Evolutionary conservation across 2,113 vertebrate species (phyloP).

Genomic region (Mormoops blainvillei): DNA sequence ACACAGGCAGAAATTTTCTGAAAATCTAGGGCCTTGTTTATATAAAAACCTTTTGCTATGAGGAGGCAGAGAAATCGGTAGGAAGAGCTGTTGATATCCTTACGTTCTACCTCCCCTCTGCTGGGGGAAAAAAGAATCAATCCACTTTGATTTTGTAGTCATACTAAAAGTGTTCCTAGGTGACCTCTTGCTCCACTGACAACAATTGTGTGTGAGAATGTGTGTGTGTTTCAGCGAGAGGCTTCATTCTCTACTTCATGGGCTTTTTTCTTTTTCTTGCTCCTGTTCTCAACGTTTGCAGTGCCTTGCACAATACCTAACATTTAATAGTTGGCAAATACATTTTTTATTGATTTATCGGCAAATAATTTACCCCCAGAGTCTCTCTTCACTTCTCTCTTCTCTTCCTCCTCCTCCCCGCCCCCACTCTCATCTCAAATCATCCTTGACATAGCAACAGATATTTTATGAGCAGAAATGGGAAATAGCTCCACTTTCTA

Average conservation of each 20-base stretch:
- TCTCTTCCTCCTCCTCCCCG: not conserved
- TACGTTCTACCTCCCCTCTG: not conserved
- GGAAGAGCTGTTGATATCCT: not conserved
- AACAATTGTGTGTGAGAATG: not conserved
- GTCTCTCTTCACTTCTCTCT: not conserved
- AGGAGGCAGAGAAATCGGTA: not conserved
- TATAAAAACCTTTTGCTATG: not conserved
- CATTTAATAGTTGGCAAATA: not conserved
- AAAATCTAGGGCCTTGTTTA: conserved; percentile 34
- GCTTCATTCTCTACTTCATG: not conserved
- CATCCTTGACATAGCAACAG: not conserved
- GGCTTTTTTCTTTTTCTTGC: not conserved
- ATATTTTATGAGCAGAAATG: not conserved
- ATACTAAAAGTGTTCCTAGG: not conserved
- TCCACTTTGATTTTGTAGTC: not conserved
- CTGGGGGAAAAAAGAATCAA: not conserved
- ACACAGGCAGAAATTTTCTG: not conserved
- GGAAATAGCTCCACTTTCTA: not conserved
- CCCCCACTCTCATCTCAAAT: not conserved
- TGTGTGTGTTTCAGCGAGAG: not conserved
- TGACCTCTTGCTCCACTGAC: not conserved
- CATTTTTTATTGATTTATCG: not conserved
- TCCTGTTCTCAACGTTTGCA: not conserved
- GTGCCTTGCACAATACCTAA: not conserved
- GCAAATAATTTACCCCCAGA: not conserved